phyloP scores from a whole-genome alignment of 2,888 invertebrate genomes.

The Cephonodes hylas region DNA sequence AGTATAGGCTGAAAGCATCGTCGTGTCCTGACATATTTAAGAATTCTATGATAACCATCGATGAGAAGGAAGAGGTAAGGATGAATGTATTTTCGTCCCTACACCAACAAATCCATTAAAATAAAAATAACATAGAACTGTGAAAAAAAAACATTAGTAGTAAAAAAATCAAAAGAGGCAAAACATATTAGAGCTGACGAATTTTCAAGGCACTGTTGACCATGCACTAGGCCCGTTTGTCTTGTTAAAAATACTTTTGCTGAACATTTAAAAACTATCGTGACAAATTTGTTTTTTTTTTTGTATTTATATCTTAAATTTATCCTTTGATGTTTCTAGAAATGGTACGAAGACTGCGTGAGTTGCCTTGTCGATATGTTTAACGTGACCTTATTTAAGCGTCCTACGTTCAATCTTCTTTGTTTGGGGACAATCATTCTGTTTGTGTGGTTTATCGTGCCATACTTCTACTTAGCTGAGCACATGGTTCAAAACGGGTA shows the following conservation, averaged over 20 bases:
- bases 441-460: constrained; percentile 97
- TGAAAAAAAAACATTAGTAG: too few species aligned
- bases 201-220: too few species aligned
- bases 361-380: constrained; percentile 74
- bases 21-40: constrained; percentile 95
- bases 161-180: too few species aligned
- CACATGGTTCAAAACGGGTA: constrained; percentile 87
- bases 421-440: constrained; percentile 93
- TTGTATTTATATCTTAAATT: too few species aligned
- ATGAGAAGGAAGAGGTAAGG: constrained; percentile 87
- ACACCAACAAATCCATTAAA: neutral
- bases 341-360: constrained; percentile 69
- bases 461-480: constrained; percentile 96
- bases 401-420: constrained; percentile 89
- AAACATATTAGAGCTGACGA: too few species aligned
- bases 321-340: constrained; percentile 44
- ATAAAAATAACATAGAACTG: too few species aligned
- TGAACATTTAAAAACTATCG: too few species aligned
- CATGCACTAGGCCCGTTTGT: too few species aligned
- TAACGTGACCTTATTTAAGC: constrained; percentile 89
- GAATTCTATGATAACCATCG: constrained; percentile 93
- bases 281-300: too few species aligned
- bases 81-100: neutral
- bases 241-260: too few species aligned
- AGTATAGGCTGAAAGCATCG: constrained; percentile 90